A percentile compares a stretch with the other conserved stretches of the same genome.
Evolutionary conservation across 2,888 invertebrate species (phyloP).

Genomic region (Scaptomyza reducta): DNA sequence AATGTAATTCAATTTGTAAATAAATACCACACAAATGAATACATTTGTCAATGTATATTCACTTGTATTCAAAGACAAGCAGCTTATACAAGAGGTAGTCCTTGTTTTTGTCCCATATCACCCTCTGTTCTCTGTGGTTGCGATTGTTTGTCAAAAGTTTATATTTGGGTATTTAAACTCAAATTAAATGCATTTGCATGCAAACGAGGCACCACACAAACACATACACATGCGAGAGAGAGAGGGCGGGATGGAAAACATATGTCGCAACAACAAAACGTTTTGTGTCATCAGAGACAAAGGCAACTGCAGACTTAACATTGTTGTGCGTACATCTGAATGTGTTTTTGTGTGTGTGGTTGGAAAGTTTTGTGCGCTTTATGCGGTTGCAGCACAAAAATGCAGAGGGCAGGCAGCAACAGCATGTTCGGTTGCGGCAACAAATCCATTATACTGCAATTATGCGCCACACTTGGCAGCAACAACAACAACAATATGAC

Average conservation of each 20-base stretch:
- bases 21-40: constrained; percentile 32
- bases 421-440: constrained; percentile 57
- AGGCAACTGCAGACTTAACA: constrained; percentile 57
- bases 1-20: constrained; percentile 67
- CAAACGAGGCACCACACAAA: constrained; percentile 62
- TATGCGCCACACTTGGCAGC: constrained; percentile 70
- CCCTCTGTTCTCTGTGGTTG: constrained; percentile 51
- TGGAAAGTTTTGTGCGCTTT: constrained; percentile 27
- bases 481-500: constrained; percentile 36
- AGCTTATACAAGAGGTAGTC: constrained; percentile 51
- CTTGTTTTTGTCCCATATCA: constrained; percentile 15
- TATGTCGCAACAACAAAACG: constrained; percentile 64
- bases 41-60: constrained; percentile 25
- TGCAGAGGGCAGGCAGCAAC: constrained; percentile 24
- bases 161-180: constrained; percentile 82
- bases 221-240: constrained; percentile 7
- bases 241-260: not conserved
- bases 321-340: constrained; percentile 27
- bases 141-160: constrained; percentile 76
- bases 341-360: constrained; percentile 6
- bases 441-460: constrained; percentile 80
- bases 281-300: constrained; percentile 70
- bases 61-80: constrained; percentile 45
- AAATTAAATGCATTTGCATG: constrained; percentile 82
- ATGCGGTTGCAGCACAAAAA: constrained; percentile 50